phyloP scores from a whole-genome alignment of 2,113 vertebrate species.

The Carollia perspicillata region DNA sequence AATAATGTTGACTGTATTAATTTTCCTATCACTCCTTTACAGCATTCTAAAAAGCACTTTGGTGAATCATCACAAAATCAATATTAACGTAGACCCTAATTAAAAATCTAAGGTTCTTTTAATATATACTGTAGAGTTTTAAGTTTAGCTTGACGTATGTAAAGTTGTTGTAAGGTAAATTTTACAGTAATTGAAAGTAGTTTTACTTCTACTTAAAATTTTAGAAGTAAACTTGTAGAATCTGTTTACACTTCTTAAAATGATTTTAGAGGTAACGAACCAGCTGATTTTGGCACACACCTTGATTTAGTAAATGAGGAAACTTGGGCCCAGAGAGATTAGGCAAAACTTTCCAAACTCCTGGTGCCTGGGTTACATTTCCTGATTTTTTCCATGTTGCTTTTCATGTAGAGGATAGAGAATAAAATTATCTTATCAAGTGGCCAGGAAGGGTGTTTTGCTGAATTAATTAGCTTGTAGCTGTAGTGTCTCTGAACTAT shows the following conservation, averaged over 20 bases:
- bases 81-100: background rate
- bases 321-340: constrained; percentile 31
- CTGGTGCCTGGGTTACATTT: constrained; percentile 22
- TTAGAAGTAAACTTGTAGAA: constrained; percentile 36
- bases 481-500: constrained; percentile 43
- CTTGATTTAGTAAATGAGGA: constrained; percentile 56
- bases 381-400: constrained; percentile 37
- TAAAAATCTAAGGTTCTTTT: background rate
- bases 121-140: background rate
- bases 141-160: background rate
- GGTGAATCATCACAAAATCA: constrained; percentile 10
- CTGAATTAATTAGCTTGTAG: constrained; percentile 59
- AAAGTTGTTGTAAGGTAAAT: background rate
- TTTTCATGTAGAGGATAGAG: constrained; percentile 25
- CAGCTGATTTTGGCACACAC: background rate
- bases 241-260: background rate
- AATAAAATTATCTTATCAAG: constrained; percentile 61
- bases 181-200: background rate
- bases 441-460: constrained; percentile 65
- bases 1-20: background rate
- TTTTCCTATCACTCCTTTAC: background rate
- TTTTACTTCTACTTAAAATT: background rate
- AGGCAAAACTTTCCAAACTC: constrained; percentile 22
- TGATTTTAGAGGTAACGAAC: background rate
- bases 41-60: background rate